Conservation (phyloP, 2,888 invertebrate genomes). For the Dione vanillae region DNA sequence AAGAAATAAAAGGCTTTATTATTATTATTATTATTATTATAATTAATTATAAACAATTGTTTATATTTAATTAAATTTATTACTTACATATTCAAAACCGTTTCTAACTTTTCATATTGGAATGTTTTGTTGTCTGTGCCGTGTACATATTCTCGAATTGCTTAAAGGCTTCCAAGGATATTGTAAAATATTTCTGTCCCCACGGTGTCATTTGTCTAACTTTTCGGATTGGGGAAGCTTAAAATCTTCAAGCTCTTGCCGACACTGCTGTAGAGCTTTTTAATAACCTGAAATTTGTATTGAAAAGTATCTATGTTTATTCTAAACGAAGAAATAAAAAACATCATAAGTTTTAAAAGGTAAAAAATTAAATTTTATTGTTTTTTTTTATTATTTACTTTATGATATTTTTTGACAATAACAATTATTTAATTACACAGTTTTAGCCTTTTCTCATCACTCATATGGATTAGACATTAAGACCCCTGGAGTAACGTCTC, state of each 20-base stretch:
- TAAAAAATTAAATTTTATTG: background rate
- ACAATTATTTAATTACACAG: no score
- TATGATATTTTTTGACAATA: no score
- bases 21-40: no score
- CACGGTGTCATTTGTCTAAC: slow-evolving; percentile 78
- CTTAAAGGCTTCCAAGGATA: slow-evolving; percentile 67
- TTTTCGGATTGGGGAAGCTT: slow-evolving; percentile 72
- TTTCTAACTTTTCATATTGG: background rate
- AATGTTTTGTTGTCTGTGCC: background rate
- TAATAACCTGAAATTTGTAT: slow-evolving; percentile 24
- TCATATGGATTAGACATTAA: no score
- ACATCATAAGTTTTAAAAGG: no score
- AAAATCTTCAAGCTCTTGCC: slow-evolving; percentile 58
- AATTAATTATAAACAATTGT: no score
- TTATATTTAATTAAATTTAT: no score
- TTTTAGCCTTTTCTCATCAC: no score
- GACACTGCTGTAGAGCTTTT: slow-evolving; percentile 22
- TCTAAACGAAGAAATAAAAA: background rate
- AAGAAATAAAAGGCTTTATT: no score
- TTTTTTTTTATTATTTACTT: background rate
- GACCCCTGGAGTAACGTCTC: background rate
- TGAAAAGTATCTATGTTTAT: slow-evolving; percentile 6
- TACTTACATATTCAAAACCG: no score
- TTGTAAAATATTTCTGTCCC: slow-evolving; percentile 76
- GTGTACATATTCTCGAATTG: slow-evolving; percentile 31